These are phyloP conservation scores for Alexandromys oeconomus DNA, from an alignment of 2,797 vertebrate genomes.

Conservation along the genomic window DNA sequence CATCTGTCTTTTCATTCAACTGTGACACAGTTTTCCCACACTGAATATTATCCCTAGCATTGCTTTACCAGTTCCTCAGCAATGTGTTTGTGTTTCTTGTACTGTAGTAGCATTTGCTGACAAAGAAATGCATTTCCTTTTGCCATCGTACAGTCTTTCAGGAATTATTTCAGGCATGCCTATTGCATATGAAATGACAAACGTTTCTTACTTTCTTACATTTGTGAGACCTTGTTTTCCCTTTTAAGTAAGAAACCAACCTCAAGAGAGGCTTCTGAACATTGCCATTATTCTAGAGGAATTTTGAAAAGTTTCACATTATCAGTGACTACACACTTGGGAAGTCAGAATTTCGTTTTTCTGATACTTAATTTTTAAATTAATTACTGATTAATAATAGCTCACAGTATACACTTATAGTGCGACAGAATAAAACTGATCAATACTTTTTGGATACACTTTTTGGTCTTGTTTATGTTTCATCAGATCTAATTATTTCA, in stretches of 20 bases:
- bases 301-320: background rate
- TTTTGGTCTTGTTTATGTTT: background rate
- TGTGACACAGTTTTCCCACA: background rate
- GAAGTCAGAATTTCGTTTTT: background rate
- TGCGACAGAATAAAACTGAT: background rate
- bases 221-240: constrained; percentile 15
- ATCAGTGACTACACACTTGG: background rate
- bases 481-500: constrained; percentile 9
- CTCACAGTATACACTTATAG: background rate
- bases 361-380: constrained; percentile 43
- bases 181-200: constrained; percentile 34
- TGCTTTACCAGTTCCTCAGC: constrained; percentile 19
- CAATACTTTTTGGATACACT: background rate
- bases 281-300: background rate
- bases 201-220: constrained; percentile 13
- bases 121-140: constrained; percentile 52
- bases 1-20: constrained; percentile 70
- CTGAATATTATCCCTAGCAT: constrained; percentile 19
- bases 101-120: constrained; percentile 59
- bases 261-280: background rate
- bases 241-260: constrained; percentile 15
- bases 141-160: background rate
- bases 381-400: background rate
- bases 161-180: constrained; percentile 49
- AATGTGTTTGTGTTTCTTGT: constrained; percentile 22